These are phyloP conservation scores for Sinopyrophorus schimmeli DNA, from an alignment of 2,888 invertebrate genomes.

Conservation along the genomic window DNA sequence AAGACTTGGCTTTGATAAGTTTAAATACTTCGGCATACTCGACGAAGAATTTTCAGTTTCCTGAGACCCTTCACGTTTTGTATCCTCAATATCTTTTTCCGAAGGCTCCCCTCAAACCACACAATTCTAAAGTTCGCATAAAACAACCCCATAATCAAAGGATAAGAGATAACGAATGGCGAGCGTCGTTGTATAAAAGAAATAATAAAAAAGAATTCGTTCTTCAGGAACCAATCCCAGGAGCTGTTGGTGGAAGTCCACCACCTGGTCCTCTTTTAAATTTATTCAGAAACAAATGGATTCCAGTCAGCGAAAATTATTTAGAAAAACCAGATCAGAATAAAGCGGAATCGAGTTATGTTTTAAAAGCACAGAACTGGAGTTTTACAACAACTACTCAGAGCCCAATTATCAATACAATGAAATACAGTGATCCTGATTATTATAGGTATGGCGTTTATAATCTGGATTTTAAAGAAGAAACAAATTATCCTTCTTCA, in stretches of 20 bases:
- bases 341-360: neutral
- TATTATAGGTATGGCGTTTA: slow-evolving; percentile 13
- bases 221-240: slow-evolving; percentile 25
- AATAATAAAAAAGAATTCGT: too few relatives aligned
- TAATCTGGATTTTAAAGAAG: neutral
- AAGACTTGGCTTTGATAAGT: slow-evolving; percentile 4
- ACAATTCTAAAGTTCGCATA: neutral
- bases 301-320: slow-evolving; percentile 5
- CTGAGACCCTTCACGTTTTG: neutral
- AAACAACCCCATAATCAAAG: neutral
- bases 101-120: neutral
- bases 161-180: too few relatives aligned
- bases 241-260: slow-evolving; percentile 20
- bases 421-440: slow-evolving; percentile 6
- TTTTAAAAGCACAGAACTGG: neutral
- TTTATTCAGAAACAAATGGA: slow-evolving; percentile 8
- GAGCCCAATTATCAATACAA: neutral
- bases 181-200: too few relatives aligned
- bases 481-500: neutral
- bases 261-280: slow-evolving; percentile 18
- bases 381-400: neutral
- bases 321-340: neutral
- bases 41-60: neutral
- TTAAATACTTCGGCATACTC: neutral
- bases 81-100: neutral